These are phyloP conservation scores for Macrophya alboannulata DNA, from an alignment of 2,888 invertebrate genomes.

Conservation along the genomic window DNA sequence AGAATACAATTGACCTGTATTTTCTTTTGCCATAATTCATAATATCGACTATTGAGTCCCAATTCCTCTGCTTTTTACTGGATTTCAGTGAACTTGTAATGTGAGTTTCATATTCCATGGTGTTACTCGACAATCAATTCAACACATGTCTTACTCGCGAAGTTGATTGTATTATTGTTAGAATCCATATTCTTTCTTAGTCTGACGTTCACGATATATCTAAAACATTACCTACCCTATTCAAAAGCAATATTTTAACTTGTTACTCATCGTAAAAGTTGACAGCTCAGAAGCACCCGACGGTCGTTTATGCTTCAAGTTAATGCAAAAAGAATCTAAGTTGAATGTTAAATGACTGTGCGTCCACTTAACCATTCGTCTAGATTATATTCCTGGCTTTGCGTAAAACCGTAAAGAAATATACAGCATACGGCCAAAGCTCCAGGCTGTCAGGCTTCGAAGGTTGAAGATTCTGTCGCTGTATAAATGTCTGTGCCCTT, in stretches of 20 bases:
- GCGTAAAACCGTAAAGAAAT: not conserved
- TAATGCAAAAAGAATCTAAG: not conserved
- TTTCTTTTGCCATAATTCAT: not conserved
- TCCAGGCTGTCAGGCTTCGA: not conserved
- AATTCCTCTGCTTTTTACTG: not conserved
- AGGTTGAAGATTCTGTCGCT: not conserved
- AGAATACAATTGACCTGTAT: not conserved
- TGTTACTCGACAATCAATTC: not conserved
- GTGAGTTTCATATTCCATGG: not conserved
- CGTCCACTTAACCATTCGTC: not conserved
- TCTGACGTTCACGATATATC: not conserved
- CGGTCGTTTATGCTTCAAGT: not conserved
- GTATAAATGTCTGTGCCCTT: not conserved
- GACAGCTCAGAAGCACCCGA: not conserved
- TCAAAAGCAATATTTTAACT: conserved; percentile 6
- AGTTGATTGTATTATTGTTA: not conserved
- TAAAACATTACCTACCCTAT: not conserved
- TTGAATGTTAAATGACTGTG: not conserved
- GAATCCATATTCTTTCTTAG: not conserved
- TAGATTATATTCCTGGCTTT: conserved; percentile 15
- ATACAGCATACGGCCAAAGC: not conserved
- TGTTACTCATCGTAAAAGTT: conserved; percentile 3
- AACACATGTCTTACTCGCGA: not conserved
- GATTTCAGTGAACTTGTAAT: not conserved
- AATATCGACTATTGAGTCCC: not conserved